phyloP scores from a whole-genome alignment of 2,888 invertebrate species.

The Ophioninae sp. region DNA sequence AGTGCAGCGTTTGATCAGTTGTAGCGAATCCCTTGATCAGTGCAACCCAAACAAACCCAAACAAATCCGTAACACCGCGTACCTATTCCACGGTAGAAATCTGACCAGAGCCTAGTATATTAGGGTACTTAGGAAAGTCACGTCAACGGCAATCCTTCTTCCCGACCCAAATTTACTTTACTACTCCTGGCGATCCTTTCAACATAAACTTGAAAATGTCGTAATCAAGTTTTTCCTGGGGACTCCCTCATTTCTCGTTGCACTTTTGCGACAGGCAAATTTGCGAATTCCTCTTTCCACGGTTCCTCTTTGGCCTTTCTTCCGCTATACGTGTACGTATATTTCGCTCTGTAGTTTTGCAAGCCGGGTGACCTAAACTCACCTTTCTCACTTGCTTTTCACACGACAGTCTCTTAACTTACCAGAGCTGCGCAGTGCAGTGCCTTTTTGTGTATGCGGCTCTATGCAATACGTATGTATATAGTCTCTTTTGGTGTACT shows the following conservation, averaged over 20 bases:
- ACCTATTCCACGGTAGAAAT: too few relatives aligned
- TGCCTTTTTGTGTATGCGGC: conserved; percentile 16
- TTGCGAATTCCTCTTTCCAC: conserved; percentile 71
- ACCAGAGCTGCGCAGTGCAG: conserved; percentile 40
- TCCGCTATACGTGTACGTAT: conserved; percentile 43
- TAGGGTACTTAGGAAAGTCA: too few relatives aligned
- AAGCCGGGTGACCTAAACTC: conserved; percentile 55
- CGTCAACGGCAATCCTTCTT: too few relatives aligned
- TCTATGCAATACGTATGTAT: conserved; percentile 33
- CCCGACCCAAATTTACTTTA: too few relatives aligned
- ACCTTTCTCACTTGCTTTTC: conserved; percentile 62
- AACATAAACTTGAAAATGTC: conserved; percentile 76
- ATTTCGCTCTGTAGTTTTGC: conserved; percentile 44
- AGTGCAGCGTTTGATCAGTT: too few relatives aligned
- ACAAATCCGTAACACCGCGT: too few relatives aligned
- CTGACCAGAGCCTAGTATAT: too few relatives aligned
- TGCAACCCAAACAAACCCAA: too few relatives aligned
- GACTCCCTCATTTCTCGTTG: conserved; percentile 1
- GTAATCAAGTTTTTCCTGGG: conserved; percentile 78
- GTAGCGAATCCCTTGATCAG: too few relatives aligned
- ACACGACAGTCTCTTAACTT: conserved; percentile 43
- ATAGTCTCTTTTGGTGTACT: conserved; percentile 40
- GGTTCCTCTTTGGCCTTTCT: conserved; percentile 44
- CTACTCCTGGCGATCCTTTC: conserved; percentile 70
- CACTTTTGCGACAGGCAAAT: conserved; percentile 69